Conservation (phyloP, 2,888 invertebrate species). For the Pollenia angustigena region DNA sequence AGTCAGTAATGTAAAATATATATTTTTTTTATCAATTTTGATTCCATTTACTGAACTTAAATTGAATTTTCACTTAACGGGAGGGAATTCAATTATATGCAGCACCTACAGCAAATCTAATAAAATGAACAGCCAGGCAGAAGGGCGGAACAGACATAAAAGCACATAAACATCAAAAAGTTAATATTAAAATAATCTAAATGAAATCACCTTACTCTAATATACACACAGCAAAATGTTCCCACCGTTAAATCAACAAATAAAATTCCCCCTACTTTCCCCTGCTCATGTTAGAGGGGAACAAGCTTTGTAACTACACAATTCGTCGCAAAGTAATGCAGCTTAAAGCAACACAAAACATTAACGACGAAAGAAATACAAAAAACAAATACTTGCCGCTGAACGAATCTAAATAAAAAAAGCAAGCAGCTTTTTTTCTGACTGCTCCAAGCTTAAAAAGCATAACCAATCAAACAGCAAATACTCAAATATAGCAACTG, state of each 20-base stretch:
- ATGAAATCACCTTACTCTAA: slow-evolving; percentile 33
- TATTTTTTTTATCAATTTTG: slow-evolving; percentile 14
- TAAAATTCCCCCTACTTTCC: slow-evolving; percentile 34
- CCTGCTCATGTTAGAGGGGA: slow-evolving; percentile 1
- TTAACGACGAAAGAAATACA: background rate
- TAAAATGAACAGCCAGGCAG: slow-evolving; percentile 35
- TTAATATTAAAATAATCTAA: background rate
- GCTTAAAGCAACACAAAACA: background rate
- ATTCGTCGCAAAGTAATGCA: background rate
- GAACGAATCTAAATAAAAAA: background rate
- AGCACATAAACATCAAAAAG: slow-evolving; percentile 7
- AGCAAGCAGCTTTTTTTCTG: slow-evolving; percentile 2
- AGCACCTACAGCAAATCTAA: slow-evolving; percentile 57
- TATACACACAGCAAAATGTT: background rate
- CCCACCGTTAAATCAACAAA: background rate
- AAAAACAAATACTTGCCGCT: background rate
- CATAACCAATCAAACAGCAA: slow-evolving; percentile 47
- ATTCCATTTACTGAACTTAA: slow-evolving; percentile 27
- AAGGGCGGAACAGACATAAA: slow-evolving; percentile 4
- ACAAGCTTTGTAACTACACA: background rate
- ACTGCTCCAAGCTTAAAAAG: slow-evolving; percentile 7
- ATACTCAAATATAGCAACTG: slow-evolving; percentile 48
- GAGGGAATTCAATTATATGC: slow-evolving; percentile 60
- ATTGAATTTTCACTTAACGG: slow-evolving; percentile 40
- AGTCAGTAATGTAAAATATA: background rate